A percentile compares a stretch with the other conserved stretches of the same genome.
Conservation (phyloP, 2,113 vertebrate species). For the Todiramphus chloris region DNA sequence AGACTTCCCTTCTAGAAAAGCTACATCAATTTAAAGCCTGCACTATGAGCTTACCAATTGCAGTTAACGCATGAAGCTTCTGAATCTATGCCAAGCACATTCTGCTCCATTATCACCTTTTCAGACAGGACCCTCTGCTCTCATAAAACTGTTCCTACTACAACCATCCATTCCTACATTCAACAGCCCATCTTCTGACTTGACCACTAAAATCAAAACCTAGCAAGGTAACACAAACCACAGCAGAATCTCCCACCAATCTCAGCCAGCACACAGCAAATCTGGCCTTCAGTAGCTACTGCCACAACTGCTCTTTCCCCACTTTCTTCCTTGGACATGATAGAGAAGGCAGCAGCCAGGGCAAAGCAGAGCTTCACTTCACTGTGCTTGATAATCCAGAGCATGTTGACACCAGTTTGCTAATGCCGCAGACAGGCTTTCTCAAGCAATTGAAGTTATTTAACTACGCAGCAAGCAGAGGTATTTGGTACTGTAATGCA, state of each 20-base stretch:
- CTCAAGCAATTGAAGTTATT: not conserved
- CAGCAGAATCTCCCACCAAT: not conserved
- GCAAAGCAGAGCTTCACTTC: not conserved
- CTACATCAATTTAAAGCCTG: not conserved
- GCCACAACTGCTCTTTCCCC: not conserved
- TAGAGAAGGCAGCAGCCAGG: not conserved
- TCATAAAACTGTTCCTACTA: not conserved
- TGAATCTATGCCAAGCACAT: not conserved
- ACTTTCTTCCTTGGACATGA: not conserved
- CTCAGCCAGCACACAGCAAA: not conserved
- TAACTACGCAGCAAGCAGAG: not conserved
- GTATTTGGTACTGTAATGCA: not conserved
- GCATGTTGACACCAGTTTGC: not conserved
- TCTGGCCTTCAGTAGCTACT: not conserved
- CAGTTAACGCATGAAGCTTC: not conserved
- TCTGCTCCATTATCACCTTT: not conserved
- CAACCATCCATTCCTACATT: not conserved
- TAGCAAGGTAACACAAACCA: not conserved
- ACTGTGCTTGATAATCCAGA: not conserved
- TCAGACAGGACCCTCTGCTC: not conserved
- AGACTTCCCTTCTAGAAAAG: not conserved
- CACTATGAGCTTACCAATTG: not conserved
- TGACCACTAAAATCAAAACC: not conserved
- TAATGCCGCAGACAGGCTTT: not conserved
- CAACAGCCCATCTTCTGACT: not conserved